These are phyloP conservation scores for Schizopygopsis pylzovi DNA, from an alignment of 2,797 vertebrate species.

Conservation along the genomic window DNA sequence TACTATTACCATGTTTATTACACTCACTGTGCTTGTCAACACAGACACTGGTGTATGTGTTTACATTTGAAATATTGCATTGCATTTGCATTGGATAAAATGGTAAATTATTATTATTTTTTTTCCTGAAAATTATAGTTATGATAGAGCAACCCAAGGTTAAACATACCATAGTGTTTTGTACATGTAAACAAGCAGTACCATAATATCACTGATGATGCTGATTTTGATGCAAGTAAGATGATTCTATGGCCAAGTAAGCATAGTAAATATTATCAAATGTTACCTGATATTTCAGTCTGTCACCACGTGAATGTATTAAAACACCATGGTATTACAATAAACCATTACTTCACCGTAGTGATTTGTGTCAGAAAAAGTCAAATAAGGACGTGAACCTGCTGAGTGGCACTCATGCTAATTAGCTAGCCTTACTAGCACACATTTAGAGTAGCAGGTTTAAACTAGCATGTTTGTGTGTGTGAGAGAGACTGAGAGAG, in stretches of 20 bases:
- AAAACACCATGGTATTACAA: not conserved
- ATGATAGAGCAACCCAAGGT: too few species aligned
- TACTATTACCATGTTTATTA: too few species aligned
- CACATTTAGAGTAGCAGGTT: not conserved
- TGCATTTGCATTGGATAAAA: too few species aligned
- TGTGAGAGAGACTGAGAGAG: not conserved
- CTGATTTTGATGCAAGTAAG: not conserved
- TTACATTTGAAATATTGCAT: too few species aligned
- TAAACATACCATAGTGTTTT: too few species aligned
- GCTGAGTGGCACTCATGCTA: not conserved
- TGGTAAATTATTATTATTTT: too few species aligned
- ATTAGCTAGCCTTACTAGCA: slow-evolving; percentile 3
- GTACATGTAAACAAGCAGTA: too few species aligned
- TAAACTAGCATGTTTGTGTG: slow-evolving; percentile 2
- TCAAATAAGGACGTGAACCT: slow-evolving; percentile 1
- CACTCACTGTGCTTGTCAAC: too few species aligned
- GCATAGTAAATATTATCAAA: not conserved
- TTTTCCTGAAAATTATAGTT: too few species aligned
- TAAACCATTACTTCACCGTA: not conserved
- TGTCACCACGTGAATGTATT: not conserved
- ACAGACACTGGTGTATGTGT: too few species aligned
- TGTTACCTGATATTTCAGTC: not conserved
- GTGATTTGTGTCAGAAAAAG: not conserved
- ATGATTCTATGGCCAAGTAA: not conserved
- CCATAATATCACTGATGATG: not conserved